Evolutionary conservation across 2,888 invertebrate genomes (phyloP).

Genomic region (Clitarchus hookeri): DNA sequence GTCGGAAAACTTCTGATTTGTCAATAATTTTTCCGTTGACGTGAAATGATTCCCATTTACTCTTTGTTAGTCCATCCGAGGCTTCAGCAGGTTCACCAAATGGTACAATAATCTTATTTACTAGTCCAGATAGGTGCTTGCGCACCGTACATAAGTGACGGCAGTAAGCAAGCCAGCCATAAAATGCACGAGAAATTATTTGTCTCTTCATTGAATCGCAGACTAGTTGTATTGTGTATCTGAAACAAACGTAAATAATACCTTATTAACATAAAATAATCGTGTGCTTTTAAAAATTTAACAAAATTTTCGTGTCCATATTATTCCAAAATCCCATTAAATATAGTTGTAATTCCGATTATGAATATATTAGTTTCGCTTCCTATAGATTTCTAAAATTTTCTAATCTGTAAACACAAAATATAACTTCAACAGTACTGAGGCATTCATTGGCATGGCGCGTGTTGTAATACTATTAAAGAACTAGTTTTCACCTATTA

Average conservation of each 20-base stretch:
- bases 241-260: conserved; percentile 42
- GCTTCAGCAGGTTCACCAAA: conserved; percentile 45
- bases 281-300: too few relatives aligned
- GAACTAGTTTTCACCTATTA: too few relatives aligned
- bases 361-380: too few relatives aligned
- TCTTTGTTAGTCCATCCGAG: conserved; percentile 68
- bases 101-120: conserved; percentile 73
- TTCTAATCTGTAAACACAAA: too few relatives aligned
- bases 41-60: conserved; percentile 68
- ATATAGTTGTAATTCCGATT: too few relatives aligned
- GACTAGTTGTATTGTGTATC: conserved; percentile 69
- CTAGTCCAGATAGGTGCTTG: conserved; percentile 88
- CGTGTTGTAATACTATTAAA: too few relatives aligned
- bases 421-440: too few relatives aligned
- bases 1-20: conserved; percentile 74
- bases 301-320: too few relatives aligned
- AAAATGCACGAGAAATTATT: conserved; percentile 93
- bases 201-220: conserved; percentile 95
- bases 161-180: conserved; percentile 95
- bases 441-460: too few relatives aligned
- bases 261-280: too few relatives aligned
- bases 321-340: too few relatives aligned
- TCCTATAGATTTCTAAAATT: too few relatives aligned
- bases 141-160: conserved; percentile 90
- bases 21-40: conserved; percentile 65